Percentiles rank a stretch among this genome's conserved stretches.
phyloP scores from a whole-genome alignment of 2,888 invertebrate species.

The Tetheella fluctuosa region DNA sequence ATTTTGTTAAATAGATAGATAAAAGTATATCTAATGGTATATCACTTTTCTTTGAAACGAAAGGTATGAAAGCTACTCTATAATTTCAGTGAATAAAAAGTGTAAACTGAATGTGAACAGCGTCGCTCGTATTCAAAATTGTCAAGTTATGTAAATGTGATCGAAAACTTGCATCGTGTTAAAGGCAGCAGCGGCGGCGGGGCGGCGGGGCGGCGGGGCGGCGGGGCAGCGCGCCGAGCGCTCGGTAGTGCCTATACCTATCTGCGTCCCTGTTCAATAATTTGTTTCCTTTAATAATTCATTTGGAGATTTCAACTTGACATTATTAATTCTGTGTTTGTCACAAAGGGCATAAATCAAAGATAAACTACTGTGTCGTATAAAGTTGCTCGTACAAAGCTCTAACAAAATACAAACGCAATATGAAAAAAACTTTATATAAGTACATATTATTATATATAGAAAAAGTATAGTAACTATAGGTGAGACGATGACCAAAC shows the following conservation, averaged over 20 bases:
- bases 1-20: too few relatives aligned
- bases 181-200: conserved; percentile 16
- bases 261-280: conserved; percentile 17
- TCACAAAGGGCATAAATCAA: not conserved
- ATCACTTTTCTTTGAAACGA: conserved; percentile 13
- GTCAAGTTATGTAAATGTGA: conserved; percentile 46
- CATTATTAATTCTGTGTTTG: not conserved
- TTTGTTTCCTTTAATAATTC: conserved; percentile 16
- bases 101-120: conserved; percentile 32
- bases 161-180: conserved; percentile 32
- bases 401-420: too few relatives aligned
- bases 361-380: too few relatives aligned
- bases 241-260: conserved; percentile 5
- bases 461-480: too few relatives aligned
- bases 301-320: conserved; percentile 2
- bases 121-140: conserved; percentile 34
- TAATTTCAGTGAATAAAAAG: conserved; percentile 21
- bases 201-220: not conserved
- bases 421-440: too few relatives aligned
- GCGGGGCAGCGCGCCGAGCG: conserved; percentile 2
- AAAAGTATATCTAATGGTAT: too few relatives aligned
- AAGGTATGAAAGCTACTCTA: conserved; percentile 19
- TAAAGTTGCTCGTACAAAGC: not conserved
- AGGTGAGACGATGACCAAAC: too few relatives aligned
- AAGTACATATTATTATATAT: too few relatives aligned